phyloP scores from a whole-genome alignment of 1,140 invertebrate genomes.

The Latrodectus geometricus region DNA sequence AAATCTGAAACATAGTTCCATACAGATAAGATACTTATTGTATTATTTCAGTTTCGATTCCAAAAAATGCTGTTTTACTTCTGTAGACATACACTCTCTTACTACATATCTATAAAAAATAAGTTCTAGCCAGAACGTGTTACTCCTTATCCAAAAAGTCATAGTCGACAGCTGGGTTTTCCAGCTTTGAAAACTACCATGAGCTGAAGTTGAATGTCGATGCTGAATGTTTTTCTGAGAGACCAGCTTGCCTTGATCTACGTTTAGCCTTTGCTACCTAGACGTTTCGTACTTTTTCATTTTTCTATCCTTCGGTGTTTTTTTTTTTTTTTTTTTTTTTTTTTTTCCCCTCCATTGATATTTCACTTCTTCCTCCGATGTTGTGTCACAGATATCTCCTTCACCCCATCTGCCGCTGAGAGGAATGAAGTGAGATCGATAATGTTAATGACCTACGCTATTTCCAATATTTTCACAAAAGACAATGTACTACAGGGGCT shows the following conservation, averaged over 20 bases:
- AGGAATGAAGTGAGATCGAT: constrained; percentile 33
- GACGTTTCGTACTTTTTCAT: not conserved
- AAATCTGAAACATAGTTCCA: too few species aligned
- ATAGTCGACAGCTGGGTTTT: constrained; percentile 50
- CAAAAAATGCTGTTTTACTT: not conserved
- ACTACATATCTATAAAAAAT: constrained; percentile 37
- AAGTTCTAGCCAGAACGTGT: constrained; percentile 37
- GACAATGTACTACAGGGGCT: constrained; percentile 4
- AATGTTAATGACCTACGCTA: constrained; percentile 51
- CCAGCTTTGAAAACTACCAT: constrained; percentile 30
- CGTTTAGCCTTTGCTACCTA: constrained; percentile 42
- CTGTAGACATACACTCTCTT: not conserved
- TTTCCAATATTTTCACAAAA: constrained; percentile 45
- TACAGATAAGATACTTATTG: too few species aligned
- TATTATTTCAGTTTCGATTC: too few species aligned
- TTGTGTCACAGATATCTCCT: constrained; percentile 45
- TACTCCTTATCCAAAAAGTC: constrained; percentile 51
- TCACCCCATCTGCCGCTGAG: constrained; percentile 43
- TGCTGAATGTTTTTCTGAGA: constrained; percentile 31
- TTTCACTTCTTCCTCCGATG: constrained; percentile 13
- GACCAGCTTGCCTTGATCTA: constrained; percentile 38
- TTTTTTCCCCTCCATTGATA: constrained; percentile 42
- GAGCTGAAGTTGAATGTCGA: constrained; percentile 35
- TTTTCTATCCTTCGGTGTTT: not conserved
- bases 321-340: constrained; percentile 4